These are phyloP conservation scores for Platyscapa corneri DNA, from an alignment of 1,140 invertebrate genomes.

Conservation along the genomic window DNA sequence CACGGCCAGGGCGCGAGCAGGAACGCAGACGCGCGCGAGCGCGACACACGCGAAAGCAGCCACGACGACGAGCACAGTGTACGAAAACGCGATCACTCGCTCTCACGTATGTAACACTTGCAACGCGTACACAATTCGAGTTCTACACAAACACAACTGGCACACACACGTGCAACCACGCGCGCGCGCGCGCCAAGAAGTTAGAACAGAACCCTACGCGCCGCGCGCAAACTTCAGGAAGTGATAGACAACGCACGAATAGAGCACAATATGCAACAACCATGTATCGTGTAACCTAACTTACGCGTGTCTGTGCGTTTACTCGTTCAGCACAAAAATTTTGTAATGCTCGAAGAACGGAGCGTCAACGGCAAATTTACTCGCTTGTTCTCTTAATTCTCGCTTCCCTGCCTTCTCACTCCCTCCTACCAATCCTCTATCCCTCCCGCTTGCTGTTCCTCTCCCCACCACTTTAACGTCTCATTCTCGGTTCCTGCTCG, in stretches of 20 bases:
- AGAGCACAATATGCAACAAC: not conserved
- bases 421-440: not conserved
- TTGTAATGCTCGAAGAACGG: not conserved
- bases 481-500: not conserved
- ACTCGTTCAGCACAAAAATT: not conserved
- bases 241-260: not conserved
- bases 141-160: not conserved
- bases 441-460: not conserved
- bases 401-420: too few species aligned
- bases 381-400: not conserved
- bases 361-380: not conserved
- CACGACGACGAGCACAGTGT: constrained; percentile 50
- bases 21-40: constrained; percentile 55
- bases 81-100: constrained; percentile 41
- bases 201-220: not conserved
- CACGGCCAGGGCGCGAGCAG: constrained; percentile 49
- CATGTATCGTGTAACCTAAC: not conserved
- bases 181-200: not conserved
- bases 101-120: not conserved
- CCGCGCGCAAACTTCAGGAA: not conserved
- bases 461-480: not conserved
- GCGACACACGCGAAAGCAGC: constrained; percentile 52
- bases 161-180: not conserved
- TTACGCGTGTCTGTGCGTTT: not conserved
- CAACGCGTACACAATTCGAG: not conserved